phyloP scores from a whole-genome alignment of 1,140 invertebrate species.

The Eupeodes corollae region DNA sequence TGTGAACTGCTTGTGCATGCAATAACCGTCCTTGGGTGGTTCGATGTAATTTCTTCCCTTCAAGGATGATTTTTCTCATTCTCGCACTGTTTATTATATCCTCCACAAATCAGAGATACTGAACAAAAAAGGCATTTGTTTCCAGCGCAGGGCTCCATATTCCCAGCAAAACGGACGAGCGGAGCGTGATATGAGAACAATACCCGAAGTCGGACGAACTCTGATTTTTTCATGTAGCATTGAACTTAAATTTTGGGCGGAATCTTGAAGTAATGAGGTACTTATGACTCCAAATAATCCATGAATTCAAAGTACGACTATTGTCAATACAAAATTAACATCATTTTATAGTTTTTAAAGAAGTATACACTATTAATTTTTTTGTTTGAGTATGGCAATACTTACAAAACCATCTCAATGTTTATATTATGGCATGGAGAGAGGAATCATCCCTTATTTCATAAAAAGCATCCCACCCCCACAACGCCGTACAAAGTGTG shows the following conservation, averaged over 20 bases:
- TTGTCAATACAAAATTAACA: too few species aligned
- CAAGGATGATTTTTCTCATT: slow-evolving; percentile 37
- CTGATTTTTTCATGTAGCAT: slow-evolving; percentile 32
- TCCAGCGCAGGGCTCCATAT: slow-evolving; percentile 34
- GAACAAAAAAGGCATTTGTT: slow-evolving; percentile 19
- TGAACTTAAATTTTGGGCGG: slow-evolving; percentile 30
- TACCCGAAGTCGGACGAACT: slow-evolving; percentile 32
- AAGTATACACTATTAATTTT: too few species aligned
- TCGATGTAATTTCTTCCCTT: slow-evolving; percentile 28
- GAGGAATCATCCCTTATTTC: too few species aligned
- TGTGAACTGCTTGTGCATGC: slow-evolving; percentile 36
- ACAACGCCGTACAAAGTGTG: too few species aligned
- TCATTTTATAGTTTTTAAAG: too few species aligned
- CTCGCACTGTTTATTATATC: slow-evolving; percentile 30
- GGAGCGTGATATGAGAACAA: slow-evolving; percentile 36
- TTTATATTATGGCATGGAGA: too few species aligned
- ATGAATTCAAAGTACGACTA: too few species aligned
- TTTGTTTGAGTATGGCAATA: too few species aligned
- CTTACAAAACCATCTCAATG: too few species aligned
- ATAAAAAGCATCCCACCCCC: too few species aligned
- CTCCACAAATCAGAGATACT: slow-evolving; percentile 31
- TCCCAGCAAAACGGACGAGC: slow-evolving; percentile 40
- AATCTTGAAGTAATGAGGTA: slow-evolving; percentile 32
- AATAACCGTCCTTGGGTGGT: slow-evolving; percentile 22
- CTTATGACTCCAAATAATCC: too few species aligned